Conservation (phyloP, 2,113 vertebrate genomes). For the Macaca nemestrina region DNA sequence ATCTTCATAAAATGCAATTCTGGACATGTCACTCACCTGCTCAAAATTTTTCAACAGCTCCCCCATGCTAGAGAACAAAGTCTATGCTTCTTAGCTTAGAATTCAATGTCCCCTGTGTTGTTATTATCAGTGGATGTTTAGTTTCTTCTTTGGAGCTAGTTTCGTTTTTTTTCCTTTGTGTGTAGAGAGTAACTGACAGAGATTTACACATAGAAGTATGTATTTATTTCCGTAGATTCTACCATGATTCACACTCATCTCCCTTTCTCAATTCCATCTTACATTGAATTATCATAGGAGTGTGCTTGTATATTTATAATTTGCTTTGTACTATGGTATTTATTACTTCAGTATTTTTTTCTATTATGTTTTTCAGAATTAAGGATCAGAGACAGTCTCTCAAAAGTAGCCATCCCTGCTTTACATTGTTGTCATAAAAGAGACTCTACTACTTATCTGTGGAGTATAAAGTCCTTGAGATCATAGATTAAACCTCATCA, state of each 20-base stretch:
- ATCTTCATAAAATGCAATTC: slow-evolving; percentile 73
- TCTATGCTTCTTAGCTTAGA: slow-evolving; percentile 7
- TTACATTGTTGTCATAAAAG: not conserved
- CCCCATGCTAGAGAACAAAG: slow-evolving; percentile 18
- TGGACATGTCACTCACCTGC: slow-evolving; percentile 61
- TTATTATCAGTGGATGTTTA: not conserved
- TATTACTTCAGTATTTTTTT: not conserved
- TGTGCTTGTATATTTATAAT: not conserved
- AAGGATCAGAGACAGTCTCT: not conserved
- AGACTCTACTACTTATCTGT: not conserved
- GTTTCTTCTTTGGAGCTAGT: not conserved
- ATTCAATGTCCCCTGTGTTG: not conserved
- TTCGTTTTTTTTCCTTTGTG: not conserved
- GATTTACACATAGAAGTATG: not conserved
- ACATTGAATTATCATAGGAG: not conserved
- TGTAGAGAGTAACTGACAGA: not conserved
- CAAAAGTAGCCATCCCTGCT: not conserved
- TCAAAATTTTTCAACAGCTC: slow-evolving; percentile 49
- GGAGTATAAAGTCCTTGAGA: not conserved
- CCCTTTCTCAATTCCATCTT: not conserved
- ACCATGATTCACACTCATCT: not conserved
- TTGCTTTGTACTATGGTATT: not conserved
- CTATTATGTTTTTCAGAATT: not conserved
- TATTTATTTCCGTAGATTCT: not conserved
- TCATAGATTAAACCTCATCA: not conserved